phyloP scores from a whole-genome alignment of 2,888 invertebrate genomes.

The Dolichomitus sp. region DNA sequence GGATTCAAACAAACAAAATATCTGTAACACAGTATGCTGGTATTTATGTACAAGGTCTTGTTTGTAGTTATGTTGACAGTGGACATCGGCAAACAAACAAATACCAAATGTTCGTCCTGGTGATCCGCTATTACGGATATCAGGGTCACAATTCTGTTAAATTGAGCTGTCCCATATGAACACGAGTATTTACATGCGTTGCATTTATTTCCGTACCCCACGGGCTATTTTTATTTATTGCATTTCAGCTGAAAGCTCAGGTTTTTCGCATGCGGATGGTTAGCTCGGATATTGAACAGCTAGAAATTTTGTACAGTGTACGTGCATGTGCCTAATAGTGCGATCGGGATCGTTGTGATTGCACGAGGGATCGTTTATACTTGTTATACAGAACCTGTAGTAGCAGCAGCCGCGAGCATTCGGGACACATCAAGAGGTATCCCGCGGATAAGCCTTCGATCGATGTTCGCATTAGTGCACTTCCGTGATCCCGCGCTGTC shows the following conservation, averaged over 20 bases:
- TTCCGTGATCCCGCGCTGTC: constrained; percentile 44
- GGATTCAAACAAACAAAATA: too few relatives aligned
- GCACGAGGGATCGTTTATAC: constrained; percentile 47
- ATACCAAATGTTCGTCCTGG: neutral
- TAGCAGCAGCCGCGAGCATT: constrained; percentile 31
- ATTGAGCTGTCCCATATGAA: neutral
- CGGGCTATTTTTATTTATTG: constrained; percentile 32
- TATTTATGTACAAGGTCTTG: neutral
- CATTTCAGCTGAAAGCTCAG: neutral
- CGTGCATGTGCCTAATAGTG: constrained; percentile 14
- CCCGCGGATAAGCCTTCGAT: constrained; percentile 56
- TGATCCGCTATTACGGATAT: neutral
- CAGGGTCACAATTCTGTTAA: neutral
- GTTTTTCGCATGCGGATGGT: neutral
- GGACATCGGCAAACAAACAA: neutral
- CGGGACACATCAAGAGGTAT: constrained; percentile 49
- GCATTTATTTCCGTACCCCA: constrained; percentile 16
- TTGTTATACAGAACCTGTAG: constrained; percentile 30
- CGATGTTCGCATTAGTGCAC: constrained; percentile 58
- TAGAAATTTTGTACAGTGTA: neutral
- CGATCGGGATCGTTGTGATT: constrained; percentile 27
- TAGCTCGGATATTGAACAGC: neutral
- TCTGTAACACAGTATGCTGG: neutral
- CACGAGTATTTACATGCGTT: constrained; percentile 12
- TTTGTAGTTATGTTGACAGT: neutral